These are phyloP conservation scores for Paelopatides confundens DNA, from an alignment of 53 echinoderm and acorn worm genomes.

Conservation along the genomic window DNA sequence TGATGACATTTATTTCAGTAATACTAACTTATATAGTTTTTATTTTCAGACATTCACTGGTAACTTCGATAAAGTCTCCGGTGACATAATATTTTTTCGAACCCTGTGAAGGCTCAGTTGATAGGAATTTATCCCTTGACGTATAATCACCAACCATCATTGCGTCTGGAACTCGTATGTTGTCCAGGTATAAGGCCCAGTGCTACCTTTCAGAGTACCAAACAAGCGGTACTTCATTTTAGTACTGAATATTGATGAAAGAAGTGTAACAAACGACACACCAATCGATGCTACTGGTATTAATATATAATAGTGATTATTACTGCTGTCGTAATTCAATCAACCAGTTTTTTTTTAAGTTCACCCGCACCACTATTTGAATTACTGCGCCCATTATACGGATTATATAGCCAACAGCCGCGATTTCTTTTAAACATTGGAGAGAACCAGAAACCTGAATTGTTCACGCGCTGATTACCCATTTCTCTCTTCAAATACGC, in stretches of 20 bases:
- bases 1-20: no score
- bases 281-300: conserved; percentile 89
- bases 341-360: no score
- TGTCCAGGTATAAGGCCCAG: conserved; percentile 67
- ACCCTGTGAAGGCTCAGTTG: conserved; percentile 22
- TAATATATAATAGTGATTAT: no score
- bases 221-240: conserved; percentile 74
- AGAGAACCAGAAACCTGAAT: no score
- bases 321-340: no score
- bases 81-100: conserved; percentile 66
- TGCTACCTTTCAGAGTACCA: conserved; percentile 73
- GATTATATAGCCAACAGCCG: no score
- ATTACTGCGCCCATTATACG: no score
- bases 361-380: no score
- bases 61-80: conserved; percentile 69
- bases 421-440: no score
- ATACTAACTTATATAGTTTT: no score
- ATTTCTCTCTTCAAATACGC: no score
- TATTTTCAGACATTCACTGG: conserved; percentile 59
- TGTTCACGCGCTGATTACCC: no score
- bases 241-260: conserved; percentile 66
- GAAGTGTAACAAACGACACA: conserved; percentile 35
- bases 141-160: neutral
- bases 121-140: conserved; percentile 60
- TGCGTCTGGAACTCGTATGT: conserved; percentile 69